These are phyloP conservation scores for Cryptotis parvus DNA, from an alignment of 2,113 vertebrate genomes.

Conservation along the genomic window DNA sequence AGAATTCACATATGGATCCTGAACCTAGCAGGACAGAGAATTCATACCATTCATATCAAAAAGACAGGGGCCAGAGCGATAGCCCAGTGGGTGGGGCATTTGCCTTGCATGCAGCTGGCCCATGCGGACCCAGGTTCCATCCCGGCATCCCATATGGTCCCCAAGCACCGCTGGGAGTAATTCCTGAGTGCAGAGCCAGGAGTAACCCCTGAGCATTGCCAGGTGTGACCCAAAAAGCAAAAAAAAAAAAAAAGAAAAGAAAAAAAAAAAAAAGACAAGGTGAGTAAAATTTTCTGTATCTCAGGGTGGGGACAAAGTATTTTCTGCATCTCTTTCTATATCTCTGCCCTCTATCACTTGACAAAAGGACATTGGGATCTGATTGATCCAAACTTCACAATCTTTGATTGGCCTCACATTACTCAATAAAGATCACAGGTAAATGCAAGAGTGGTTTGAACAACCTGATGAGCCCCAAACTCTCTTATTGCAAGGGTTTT, in stretches of 20 bases:
- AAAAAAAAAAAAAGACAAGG: too few species aligned
- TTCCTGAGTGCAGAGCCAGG: too few species aligned
- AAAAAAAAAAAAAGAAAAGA: too few species aligned
- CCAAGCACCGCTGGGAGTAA: too few species aligned
- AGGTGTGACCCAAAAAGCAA: too few species aligned
- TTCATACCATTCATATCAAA: not conserved
- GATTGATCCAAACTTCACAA: not conserved
- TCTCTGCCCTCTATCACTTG: not conserved
- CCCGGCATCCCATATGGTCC: too few species aligned
- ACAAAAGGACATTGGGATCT: not conserved
- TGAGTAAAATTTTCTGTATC: not conserved
- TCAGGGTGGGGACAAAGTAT: not conserved
- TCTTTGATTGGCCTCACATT: not conserved
- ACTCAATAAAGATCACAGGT: constrained; percentile 27
- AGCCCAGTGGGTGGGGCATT: too few species aligned
- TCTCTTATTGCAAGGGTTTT: constrained; percentile 10
- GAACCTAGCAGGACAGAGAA: not conserved
- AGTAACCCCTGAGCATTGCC: too few species aligned
- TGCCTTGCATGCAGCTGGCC: too few species aligned
- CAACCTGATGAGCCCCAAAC: not conserved
- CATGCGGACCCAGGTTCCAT: too few species aligned
- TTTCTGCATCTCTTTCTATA: not conserved
- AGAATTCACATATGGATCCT: not conserved
- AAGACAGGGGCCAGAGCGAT: too few species aligned
- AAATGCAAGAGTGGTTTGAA: constrained; percentile 24